Evolutionary conservation across 2,113 vertebrate genomes (phyloP).

Genomic region (Myiagra hebetior): DNA sequence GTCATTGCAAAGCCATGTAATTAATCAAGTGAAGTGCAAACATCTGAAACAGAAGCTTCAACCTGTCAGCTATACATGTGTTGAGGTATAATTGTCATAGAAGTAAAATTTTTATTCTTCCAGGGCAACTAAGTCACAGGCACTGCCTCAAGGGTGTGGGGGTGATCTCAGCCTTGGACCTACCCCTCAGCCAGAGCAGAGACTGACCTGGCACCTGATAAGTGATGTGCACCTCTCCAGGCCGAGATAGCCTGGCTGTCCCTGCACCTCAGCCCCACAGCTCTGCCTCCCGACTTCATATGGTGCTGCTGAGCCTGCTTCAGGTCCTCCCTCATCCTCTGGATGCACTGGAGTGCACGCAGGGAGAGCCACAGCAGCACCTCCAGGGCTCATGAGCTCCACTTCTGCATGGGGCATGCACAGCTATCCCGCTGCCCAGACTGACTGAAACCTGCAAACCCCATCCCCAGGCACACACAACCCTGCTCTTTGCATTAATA

Average conservation of each 20-base stretch:
- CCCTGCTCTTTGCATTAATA: background rate
- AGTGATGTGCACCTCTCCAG: background rate
- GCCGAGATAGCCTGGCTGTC: background rate
- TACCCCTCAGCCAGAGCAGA: background rate
- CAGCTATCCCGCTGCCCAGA: background rate
- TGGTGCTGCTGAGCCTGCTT: background rate
- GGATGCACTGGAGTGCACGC: accelerated
- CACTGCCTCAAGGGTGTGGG: background rate
- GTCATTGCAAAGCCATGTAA: background rate
- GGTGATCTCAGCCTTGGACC: background rate
- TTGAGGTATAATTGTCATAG: background rate
- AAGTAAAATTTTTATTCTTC: background rate
- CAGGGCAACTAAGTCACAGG: background rate
- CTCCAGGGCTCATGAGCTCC: background rate
- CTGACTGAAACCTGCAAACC: background rate
- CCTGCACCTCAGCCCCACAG: background rate
- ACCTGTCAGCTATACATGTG: background rate
- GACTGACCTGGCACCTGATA: accelerated
- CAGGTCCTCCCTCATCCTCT: background rate
- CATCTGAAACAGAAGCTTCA: background rate
- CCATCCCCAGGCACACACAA: background rate
- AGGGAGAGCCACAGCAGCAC: accelerated
- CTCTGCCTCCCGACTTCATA: background rate
- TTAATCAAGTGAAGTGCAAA: background rate
- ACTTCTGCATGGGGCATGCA: accelerated